Conservation (phyloP, 2,888 invertebrate genomes). For the Caenorhabditis japonica region DNA sequence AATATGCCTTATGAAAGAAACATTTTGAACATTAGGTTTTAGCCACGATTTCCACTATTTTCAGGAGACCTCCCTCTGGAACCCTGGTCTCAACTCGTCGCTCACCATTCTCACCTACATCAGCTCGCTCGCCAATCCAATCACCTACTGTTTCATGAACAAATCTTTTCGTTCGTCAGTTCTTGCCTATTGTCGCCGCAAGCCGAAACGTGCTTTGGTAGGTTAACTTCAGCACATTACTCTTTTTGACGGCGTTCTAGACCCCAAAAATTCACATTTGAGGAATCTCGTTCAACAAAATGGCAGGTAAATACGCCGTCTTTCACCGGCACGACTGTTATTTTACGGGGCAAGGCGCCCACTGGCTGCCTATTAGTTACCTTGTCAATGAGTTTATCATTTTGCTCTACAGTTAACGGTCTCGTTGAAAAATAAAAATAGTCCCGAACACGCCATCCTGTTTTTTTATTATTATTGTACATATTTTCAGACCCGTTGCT, state of each 20-base stretch:
- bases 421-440: not conserved
- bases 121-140: constrained; percentile 82
- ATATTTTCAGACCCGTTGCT: constrained; percentile 39
- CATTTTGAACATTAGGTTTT: no score
- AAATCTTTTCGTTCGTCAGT: constrained; percentile 77
- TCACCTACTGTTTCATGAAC: constrained; percentile 94
- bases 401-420: no score
- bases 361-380: no score
- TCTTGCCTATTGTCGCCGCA: constrained; percentile 55
- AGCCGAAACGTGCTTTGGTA: constrained; percentile 33
- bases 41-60: no score
- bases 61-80: constrained; percentile 59
- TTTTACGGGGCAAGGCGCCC: no score
- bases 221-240: not conserved
- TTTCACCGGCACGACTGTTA: no score
- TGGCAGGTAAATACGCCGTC: no score
- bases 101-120: constrained; percentile 67
- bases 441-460: not conserved
- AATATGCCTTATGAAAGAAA: no score
- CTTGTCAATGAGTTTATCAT: no score
- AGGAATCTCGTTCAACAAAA: no score
- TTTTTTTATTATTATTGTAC: not conserved
- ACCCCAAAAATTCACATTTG: no score
- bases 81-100: constrained; percentile 61
- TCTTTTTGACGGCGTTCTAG: no score